A percentile compares a stretch with the other conserved stretches of the same genome.
Evolutionary conservation across 1,140 invertebrate species (phyloP).

Genomic region (Camponotus pennsylvanicus): DNA sequence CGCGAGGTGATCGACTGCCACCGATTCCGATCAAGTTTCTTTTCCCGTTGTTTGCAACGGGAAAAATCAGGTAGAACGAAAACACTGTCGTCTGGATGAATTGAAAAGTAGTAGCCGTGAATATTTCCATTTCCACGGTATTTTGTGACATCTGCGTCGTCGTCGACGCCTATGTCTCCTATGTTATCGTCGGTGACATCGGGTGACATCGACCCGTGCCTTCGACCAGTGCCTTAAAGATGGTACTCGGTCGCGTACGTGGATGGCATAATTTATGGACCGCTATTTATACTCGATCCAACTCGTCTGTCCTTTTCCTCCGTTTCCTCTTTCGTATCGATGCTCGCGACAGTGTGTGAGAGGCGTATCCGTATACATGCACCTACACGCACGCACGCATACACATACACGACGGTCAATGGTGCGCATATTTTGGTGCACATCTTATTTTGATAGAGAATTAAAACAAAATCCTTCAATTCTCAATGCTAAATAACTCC

Average conservation of each 20-base stretch:
- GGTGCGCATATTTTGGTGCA: conserved; percentile 2
- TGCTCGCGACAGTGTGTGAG: conserved; percentile 12
- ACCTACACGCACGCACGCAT: not conserved
- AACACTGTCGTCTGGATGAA: conserved; percentile 31
- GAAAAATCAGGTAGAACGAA: conserved; percentile 63
- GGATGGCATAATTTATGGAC: conserved; percentile 78
- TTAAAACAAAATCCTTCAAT: conserved; percentile 24
- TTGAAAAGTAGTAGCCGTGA: conserved; percentile 40
- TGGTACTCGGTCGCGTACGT: conserved; percentile 75
- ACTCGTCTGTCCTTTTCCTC: conserved; percentile 23
- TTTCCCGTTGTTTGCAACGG: not conserved
- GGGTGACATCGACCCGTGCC: conserved; percentile 69
- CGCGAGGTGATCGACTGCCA: conserved; percentile 53
- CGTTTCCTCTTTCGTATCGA: conserved; percentile 23
- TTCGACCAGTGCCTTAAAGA: conserved; percentile 70
- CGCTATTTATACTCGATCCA: conserved; percentile 76
- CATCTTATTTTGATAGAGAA: conserved; percentile 10
- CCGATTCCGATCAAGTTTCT: conserved; percentile 69
- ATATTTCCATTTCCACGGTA: conserved; percentile 64
- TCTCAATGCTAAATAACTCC: conserved; percentile 36
- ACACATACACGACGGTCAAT: not conserved
- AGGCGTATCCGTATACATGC: not conserved
- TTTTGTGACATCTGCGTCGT: conserved; percentile 34
- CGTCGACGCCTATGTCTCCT: conserved; percentile 3
- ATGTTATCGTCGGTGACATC: conserved; percentile 63